Evolutionary conservation across 1,140 invertebrate species (phyloP).

Genomic region (Triops cancriformis): DNA sequence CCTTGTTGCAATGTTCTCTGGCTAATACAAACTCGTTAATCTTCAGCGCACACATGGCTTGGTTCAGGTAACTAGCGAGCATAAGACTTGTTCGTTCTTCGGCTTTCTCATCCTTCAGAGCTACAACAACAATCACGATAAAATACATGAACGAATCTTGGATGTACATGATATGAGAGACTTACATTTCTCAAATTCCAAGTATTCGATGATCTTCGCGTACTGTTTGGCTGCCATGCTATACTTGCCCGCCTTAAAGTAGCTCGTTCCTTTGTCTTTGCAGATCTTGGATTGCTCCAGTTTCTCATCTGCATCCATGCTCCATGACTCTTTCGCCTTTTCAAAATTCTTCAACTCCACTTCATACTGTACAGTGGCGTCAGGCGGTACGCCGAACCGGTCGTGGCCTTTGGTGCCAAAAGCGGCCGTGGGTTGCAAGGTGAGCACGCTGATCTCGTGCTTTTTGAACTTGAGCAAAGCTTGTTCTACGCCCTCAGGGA

Average conservation of each 20-base stretch:
- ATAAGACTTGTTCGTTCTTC: slow-evolving; percentile 53
- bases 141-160: too few species aligned
- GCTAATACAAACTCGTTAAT: slow-evolving; percentile 62
- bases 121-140: slow-evolving; percentile 32
- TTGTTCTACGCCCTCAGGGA: slow-evolving; percentile 75
- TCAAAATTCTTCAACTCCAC: slow-evolving; percentile 75
- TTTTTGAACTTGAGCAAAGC: slow-evolving; percentile 70
- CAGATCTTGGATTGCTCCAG: slow-evolving; percentile 68
- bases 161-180: slow-evolving; percentile 35
- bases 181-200: slow-evolving; percentile 45
- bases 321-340: slow-evolving; percentile 70
- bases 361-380: slow-evolving; percentile 69
- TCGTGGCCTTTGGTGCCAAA: slow-evolving; percentile 64
- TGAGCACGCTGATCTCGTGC: slow-evolving; percentile 67
- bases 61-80: slow-evolving; percentile 68
- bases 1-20: slow-evolving; percentile 58
- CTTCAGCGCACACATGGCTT: slow-evolving; percentile 79
- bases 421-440: slow-evolving; percentile 68
- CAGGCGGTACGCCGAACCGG: slow-evolving; percentile 65
- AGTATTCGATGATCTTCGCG: slow-evolving; percentile 55
- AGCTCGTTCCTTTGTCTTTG: slow-evolving; percentile 86
- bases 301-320: slow-evolving; percentile 65
- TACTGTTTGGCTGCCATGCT: slow-evolving; percentile 81
- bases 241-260: slow-evolving; percentile 74
- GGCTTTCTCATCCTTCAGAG: slow-evolving; percentile 42